Conservation (phyloP, 2,888 invertebrate species). For the Pseudococcus viburni region DNA sequence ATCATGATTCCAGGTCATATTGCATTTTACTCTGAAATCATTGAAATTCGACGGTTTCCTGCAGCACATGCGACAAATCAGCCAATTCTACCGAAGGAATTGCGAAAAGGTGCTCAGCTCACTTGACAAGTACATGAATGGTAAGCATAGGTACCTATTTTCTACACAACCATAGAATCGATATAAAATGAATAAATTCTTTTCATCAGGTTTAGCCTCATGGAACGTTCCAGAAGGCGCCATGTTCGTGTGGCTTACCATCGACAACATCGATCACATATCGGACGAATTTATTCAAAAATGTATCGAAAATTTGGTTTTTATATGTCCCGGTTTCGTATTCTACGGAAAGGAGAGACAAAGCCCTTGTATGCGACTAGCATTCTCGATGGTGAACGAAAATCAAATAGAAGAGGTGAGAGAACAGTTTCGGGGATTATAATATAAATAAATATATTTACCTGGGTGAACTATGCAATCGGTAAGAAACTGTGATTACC, state of each 20-base stretch:
- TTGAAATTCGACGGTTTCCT: constrained; percentile 75
- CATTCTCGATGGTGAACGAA: constrained; percentile 79
- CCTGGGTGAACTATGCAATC: constrained; percentile 39
- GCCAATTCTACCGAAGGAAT: constrained; percentile 77
- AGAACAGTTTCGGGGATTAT: constrained; percentile 42
- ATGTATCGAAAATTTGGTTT: constrained; percentile 79
- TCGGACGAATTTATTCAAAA: constrained; percentile 81
- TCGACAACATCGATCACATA: constrained; percentile 79
- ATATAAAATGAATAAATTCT: constrained; percentile 22
- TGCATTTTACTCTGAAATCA: constrained; percentile 69
- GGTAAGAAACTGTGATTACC: constrained; percentile 57
- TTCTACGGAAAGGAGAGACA: constrained; percentile 78
- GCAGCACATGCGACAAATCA: constrained; percentile 74
- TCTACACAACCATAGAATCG: not conserved
- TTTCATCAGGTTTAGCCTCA: constrained; percentile 75
- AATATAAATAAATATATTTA: constrained; percentile 45
- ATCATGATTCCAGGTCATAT: constrained; percentile 36
- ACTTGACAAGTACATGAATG: constrained; percentile 74
- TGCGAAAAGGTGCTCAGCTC: constrained; percentile 75
- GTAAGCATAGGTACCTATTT: constrained; percentile 70
- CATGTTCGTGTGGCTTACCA: constrained; percentile 84
- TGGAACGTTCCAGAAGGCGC: constrained; percentile 78
- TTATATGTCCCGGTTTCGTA: constrained; percentile 82
- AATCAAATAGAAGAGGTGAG: constrained; percentile 77
- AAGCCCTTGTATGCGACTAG: constrained; percentile 79